These are phyloP conservation scores for Morpho helenor DNA, from an alignment of 2,888 invertebrate species.

Conservation along the genomic window DNA sequence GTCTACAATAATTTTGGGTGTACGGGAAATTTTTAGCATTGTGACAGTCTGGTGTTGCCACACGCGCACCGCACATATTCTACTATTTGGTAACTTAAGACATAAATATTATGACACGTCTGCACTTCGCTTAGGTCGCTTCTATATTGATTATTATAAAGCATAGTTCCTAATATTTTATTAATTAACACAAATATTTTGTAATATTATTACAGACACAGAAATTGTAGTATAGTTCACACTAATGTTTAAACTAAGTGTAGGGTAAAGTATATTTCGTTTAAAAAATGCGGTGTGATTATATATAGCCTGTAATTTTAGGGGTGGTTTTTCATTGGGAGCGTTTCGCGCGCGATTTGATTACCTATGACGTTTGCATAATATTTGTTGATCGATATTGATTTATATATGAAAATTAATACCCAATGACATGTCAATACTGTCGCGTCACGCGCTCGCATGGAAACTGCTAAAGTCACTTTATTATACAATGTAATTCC, in stretches of 20 bases:
- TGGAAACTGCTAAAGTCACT: background rate
- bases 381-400: too few species aligned
- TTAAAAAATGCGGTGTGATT: background rate
- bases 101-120: constrained; percentile 34
- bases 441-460: background rate
- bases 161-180: constrained; percentile 57
- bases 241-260: constrained; percentile 5
- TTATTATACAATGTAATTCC: constrained; percentile 3
- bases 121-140: constrained; percentile 56
- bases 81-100: constrained; percentile 27
- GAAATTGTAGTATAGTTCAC: constrained; percentile 21
- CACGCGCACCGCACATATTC: constrained; percentile 27
- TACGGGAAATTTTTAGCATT: too few species aligned
- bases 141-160: constrained; percentile 39
- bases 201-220: constrained; percentile 18
- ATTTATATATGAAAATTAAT: background rate
- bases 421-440: too few species aligned
- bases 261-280: background rate
- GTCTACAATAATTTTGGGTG: too few species aligned
- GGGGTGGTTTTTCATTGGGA: background rate
- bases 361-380: too few species aligned
- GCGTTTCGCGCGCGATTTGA: background rate
- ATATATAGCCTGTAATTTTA: background rate
- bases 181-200: constrained; percentile 28
- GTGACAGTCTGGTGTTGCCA: constrained; percentile 12